Conservation (phyloP, 2,888 invertebrate genomes). For the Allolobophora icterica region DNA sequence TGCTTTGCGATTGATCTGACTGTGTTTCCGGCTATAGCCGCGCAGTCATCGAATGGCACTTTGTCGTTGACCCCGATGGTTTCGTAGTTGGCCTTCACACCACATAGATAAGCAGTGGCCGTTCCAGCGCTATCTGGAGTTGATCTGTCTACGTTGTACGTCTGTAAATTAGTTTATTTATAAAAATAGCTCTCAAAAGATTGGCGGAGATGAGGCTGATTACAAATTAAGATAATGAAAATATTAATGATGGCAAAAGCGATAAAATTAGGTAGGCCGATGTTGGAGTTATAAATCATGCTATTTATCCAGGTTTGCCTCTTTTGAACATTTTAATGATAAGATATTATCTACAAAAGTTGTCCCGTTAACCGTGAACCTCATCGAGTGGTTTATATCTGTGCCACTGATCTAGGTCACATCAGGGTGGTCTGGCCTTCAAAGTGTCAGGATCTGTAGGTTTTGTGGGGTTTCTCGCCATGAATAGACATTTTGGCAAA, state of each 20-base stretch:
- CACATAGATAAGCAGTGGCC: constrained; percentile 84
- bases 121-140: constrained; percentile 88
- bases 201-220: neutral
- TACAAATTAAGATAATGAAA: neutral
- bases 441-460: neutral
- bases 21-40: constrained; percentile 45
- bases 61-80: constrained; percentile 78
- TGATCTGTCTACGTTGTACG: constrained; percentile 83
- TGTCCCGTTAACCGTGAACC: neutral
- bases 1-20: constrained; percentile 7
- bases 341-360: neutral
- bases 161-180: constrained; percentile 70
- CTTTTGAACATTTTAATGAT: neutral
- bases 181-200: neutral
- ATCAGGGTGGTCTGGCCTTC: neutral
- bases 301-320: neutral
- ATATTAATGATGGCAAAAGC: neutral
- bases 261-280: neutral
- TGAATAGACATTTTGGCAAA: neutral
- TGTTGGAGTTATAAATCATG: neutral
- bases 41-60: constrained; percentile 66
- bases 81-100: constrained; percentile 82
- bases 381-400: neutral
- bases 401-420: neutral
- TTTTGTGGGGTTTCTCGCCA: neutral